A percentile compares a stretch with the other conserved stretches of the same genome.
Conservation (phyloP, 2,888 invertebrate genomes). For the Acanthosoma haemorrhoidale region DNA sequence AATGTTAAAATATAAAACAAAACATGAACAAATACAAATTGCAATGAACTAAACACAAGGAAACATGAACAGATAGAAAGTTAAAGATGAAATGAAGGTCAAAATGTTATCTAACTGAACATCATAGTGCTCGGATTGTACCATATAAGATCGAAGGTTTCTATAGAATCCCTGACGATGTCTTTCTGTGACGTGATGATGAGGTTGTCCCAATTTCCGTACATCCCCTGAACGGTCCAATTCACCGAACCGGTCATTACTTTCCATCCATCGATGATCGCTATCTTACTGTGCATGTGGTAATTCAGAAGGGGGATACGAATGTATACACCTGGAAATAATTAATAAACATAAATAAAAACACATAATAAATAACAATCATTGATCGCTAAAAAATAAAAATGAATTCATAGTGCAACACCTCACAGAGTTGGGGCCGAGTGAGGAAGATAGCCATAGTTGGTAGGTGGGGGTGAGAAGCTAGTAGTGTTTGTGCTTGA, state of each 20-base stretch:
- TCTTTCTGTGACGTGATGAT: slow-evolving; percentile 49
- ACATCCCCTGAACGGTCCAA: slow-evolving; percentile 64
- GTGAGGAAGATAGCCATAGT: too few species aligned
- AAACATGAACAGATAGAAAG: too few species aligned
- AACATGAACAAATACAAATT: too few species aligned
- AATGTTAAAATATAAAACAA: too few species aligned
- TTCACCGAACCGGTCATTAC: slow-evolving; percentile 66
- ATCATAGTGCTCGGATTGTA: slow-evolving; percentile 22
- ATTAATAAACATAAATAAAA: too few species aligned
- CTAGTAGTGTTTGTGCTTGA: too few species aligned
- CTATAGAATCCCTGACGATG: slow-evolving; percentile 23
- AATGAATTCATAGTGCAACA: too few species aligned
- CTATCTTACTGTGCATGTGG: slow-evolving; percentile 76
- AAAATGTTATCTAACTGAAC: background rate
- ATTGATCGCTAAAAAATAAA: too few species aligned
- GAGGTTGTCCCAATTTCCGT: slow-evolving; percentile 64
- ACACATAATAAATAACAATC: too few species aligned
- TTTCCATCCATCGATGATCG: slow-evolving; percentile 55
- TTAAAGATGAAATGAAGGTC: background rate
- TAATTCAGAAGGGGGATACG: slow-evolving; percentile 51
- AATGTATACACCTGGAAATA: slow-evolving; percentile 40
- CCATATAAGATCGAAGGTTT: slow-evolving; percentile 31
- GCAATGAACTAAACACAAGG: too few species aligned
- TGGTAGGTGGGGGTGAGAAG: too few species aligned
- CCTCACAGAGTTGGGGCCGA: too few species aligned